Conservation (phyloP, 2,888 invertebrate genomes). For the Petrolisthes cinctipes region DNA sequence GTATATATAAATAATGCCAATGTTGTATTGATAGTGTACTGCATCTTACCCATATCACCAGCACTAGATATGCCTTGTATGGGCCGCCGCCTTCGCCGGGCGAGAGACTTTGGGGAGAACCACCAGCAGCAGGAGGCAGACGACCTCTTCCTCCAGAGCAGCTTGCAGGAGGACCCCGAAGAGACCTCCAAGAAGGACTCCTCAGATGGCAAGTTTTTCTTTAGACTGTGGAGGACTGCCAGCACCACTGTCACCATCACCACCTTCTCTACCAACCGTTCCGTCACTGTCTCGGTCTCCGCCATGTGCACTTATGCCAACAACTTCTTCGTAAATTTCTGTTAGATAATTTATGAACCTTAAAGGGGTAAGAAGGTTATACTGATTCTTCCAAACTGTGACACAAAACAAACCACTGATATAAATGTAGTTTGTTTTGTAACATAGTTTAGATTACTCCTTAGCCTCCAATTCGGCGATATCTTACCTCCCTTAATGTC, state of each 20-base stretch:
- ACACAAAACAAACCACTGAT: no score
- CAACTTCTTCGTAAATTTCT: neutral
- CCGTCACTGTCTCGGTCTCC: slow-evolving; percentile 55
- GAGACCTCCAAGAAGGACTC: neutral
- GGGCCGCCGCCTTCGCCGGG: neutral
- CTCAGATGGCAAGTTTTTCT: neutral
- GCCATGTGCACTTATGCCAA: slow-evolving; percentile 39
- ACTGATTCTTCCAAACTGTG: no score
- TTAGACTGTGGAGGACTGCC: slow-evolving; percentile 52
- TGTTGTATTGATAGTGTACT: no score
- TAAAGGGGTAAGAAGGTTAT: no score
- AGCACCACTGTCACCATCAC: slow-evolving; percentile 58
- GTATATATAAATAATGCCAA: no score
- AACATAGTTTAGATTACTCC: no score
- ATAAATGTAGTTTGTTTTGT: no score
- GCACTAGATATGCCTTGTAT: neutral
- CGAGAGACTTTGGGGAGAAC: neutral
- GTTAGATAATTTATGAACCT: neutral
- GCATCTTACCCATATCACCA: no score
- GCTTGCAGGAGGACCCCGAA: slow-evolving; percentile 2
- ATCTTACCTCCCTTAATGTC: no score
- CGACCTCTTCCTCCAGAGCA: neutral
- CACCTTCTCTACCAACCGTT: slow-evolving; percentile 50
- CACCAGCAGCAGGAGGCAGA: neutral
- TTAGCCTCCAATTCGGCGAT: no score